Evolutionary conservation across 2,113 vertebrate genomes (phyloP).

Genomic region (Passer montanus): DNA sequence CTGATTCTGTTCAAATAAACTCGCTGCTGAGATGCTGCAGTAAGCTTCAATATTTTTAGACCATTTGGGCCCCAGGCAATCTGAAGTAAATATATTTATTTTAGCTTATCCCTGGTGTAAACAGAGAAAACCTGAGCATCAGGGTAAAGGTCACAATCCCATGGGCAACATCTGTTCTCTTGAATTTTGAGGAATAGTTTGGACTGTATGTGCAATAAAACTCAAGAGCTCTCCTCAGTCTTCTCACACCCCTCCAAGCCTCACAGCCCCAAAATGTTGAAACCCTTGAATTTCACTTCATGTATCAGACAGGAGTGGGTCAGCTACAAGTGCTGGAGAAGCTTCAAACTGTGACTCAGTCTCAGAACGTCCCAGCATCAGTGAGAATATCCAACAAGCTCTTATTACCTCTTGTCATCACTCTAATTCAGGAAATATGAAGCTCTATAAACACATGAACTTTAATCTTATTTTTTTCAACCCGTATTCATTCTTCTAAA

Average conservation of each 20-base stretch:
- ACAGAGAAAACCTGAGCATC: conserved; percentile 55
- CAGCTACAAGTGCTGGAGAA: not conserved
- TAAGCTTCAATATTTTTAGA: conserved; percentile 44
- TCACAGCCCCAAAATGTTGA: not conserved
- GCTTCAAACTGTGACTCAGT: not conserved
- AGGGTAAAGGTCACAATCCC: conserved; percentile 48
- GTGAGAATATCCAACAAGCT: not conserved
- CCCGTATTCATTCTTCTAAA: not conserved
- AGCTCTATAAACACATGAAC: not conserved
- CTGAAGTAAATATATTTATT: conserved; percentile 51
- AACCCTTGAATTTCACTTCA: not conserved
- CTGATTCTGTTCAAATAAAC: conserved; percentile 38
- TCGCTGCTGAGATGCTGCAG: not conserved
- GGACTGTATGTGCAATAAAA: not conserved
- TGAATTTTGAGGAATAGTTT: conserved; percentile 31
- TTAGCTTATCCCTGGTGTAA: conserved; percentile 21
- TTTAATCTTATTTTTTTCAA: not conserved
- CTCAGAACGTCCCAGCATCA: not conserved
- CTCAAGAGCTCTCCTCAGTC: not conserved
- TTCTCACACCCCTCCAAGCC: not conserved
- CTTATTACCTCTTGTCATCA: not conserved
- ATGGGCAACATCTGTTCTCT: not conserved
- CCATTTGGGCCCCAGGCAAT: conserved; percentile 30
- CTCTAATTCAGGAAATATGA: not conserved
- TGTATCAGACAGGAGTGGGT: not conserved